Evolutionary conservation across 2,797 vertebrate genomes (phyloP).

Genomic region (Odontamblyopus rebecca): DNA sequence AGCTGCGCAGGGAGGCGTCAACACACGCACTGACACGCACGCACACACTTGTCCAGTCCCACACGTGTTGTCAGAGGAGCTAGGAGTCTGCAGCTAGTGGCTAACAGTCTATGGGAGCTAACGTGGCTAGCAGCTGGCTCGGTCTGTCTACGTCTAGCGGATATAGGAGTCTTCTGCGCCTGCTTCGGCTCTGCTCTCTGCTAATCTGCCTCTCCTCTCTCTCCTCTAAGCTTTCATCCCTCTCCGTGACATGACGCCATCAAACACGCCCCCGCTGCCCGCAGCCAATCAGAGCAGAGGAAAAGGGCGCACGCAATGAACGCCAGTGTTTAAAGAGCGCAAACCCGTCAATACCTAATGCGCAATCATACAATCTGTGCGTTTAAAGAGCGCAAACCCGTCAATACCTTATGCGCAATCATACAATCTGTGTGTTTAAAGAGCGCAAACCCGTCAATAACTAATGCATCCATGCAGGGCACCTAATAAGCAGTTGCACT

Average conservation of each 20-base stretch:
- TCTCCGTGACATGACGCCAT: slow-evolving; percentile 42
- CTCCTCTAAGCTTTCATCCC: slow-evolving; percentile 33
- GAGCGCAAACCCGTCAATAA: too few relatives aligned
- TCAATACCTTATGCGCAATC: too few relatives aligned
- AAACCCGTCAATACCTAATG: not conserved
- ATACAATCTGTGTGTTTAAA: too few relatives aligned
- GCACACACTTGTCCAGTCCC: slow-evolving; percentile 17
- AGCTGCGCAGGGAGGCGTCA: slow-evolving; percentile 22
- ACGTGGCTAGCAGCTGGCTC: slow-evolving; percentile 64
- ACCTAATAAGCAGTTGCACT: not conserved
- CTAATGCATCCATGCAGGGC: not conserved
- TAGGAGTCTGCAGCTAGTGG: slow-evolving; percentile 50
- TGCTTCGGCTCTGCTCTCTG: slow-evolving; percentile 34
- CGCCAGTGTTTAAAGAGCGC: slow-evolving; percentile 59
- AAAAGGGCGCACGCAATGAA: slow-evolving; percentile 15
- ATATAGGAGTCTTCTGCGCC: slow-evolving; percentile 59
- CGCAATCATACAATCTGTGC: too few relatives aligned
- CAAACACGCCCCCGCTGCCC: slow-evolving; percentile 9
- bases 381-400: too few relatives aligned
- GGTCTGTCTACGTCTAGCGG: slow-evolving; percentile 40
- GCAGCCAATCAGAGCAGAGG: slow-evolving; percentile 55
- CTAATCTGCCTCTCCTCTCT: slow-evolving; percentile 15
- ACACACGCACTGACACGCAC: slow-evolving; percentile 34
- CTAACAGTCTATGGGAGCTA: slow-evolving; percentile 59
- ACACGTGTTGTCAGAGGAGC: slow-evolving; percentile 20